Base-by-base conservation (phyloP, 2,888 invertebrate species). In the Sinelater perroti region DNA sequence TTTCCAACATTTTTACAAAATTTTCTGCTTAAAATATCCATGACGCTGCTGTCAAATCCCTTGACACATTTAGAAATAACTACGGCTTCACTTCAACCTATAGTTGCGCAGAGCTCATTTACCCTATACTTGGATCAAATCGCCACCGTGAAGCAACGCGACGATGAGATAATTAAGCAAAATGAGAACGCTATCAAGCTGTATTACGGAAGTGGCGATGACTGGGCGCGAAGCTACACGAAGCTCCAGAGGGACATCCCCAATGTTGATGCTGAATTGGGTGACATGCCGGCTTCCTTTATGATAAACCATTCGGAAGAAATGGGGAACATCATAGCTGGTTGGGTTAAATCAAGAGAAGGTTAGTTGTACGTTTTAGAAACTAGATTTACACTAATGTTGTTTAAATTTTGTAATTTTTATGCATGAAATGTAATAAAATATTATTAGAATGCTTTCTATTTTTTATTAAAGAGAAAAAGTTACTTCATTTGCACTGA, bases 221-320 rank as follows among this genome's bases (percentile, higher is more conserved):
- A 85, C 4, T 97, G 97, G 97, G 89, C 87, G 45, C 96, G 79
- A 30, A 92, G 88, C 72, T 91, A 85, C 72, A 78, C 87, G 17
- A 85, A 88, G 60, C 76, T 96, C 54, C 83, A 81, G 61, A 67
- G 75, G 13, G 78, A 79, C 52, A 82, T 87, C 72, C 88, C 89
- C 0, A 76, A 82, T 51, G 78, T 86, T 4, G 82, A 88, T 62
- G 85, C 86, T 75, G 82, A 58, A 70, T 89, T 13, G 88, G 88
- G 71, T 77, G 80, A 13, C 76, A 82, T 38, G 82, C 83, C 13
- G 21, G 96, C 97, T 78, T 87, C 91, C 1, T 97, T 94, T 83
- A 91, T 95, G 3, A 74, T 96, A 28, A 81, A 83, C 33, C 79
- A 83, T 30, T 86, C 88, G 1, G 73, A 78, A 44, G 78, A 78